Evolutionary conservation across 2,888 invertebrate species (phyloP).

Genomic region (Hymenopus coronatus): DNA sequence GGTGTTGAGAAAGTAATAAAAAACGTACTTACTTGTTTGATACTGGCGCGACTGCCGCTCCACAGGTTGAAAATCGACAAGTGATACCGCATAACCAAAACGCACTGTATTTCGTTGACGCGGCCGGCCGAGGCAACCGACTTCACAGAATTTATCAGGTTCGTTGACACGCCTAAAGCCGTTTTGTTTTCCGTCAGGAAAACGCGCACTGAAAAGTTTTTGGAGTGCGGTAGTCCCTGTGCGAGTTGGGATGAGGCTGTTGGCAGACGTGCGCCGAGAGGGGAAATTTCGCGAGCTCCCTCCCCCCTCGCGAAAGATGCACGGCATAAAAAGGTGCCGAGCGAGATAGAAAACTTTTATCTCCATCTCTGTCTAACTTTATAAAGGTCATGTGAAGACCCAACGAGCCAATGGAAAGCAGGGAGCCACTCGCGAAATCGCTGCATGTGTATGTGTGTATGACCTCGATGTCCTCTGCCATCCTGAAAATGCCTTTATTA

Average conservation of each 20-base stretch:
- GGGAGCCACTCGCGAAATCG: neutral
- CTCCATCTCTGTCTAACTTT: slow-evolving; percentile 5
- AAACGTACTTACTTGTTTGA: neutral
- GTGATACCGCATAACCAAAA: neutral
- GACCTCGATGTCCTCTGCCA: slow-evolving; percentile 34
- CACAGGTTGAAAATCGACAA: neutral
- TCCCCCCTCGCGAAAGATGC: slow-evolving; percentile 3
- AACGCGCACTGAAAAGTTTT: neutral
- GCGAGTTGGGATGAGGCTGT: neutral
- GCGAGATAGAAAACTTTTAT: neutral
- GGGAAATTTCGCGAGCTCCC: neutral
- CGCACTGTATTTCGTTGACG: too few relatives aligned
- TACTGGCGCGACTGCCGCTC: neutral
- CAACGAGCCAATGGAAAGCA: slow-evolving; percentile 10
- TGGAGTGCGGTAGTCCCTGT: neutral
- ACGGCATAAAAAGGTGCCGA: neutral
- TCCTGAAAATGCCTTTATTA: slow-evolving; percentile 33
- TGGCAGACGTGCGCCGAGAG: neutral
- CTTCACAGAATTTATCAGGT: neutral
- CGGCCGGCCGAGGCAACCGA: too few relatives aligned
- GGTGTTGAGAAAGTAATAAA: too few relatives aligned
- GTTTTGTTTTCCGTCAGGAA: neutral
- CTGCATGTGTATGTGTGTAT: slow-evolving; percentile 25
- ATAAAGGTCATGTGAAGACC: slow-evolving; percentile 23
- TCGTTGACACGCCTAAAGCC: neutral